Evolutionary conservation across 2,797 vertebrate genomes (phyloP), one percentile per base, ranked within the genome.

Genomic region (Centropyge bicolor): DNA sequence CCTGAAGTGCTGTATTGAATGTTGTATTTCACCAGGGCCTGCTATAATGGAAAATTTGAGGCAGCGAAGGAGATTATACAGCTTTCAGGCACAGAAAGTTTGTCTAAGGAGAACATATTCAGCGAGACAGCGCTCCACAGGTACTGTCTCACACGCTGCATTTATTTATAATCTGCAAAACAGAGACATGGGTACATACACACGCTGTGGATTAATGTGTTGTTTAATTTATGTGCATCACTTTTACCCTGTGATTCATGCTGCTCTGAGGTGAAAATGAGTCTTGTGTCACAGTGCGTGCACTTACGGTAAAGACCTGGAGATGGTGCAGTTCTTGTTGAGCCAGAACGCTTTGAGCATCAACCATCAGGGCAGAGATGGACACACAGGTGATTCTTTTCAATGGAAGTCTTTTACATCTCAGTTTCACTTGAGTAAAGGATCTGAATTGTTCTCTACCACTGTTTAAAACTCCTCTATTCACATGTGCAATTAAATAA

Each of bases 31-130:
- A 35, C 19, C 88, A 99, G 98, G 24, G 97, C 97, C 5, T 98
- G 97, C 63, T 99, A 99, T 88, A 98, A 95, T 4, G 98, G 97
- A 0, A 98, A 97, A 87, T 95, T 95, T 78, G 96, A 97, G 51
- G 95, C 95, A 0, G 96, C 94, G 68, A 98, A 97, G 87, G 97
- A 97, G 91, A 93, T 99, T 0, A 89, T 99, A 46, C 96, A 97
- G 84, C 88, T 96, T 49, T 96, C 97, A 0, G 97, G 98, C 71
- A 94, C 95, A 41, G 98, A 99, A 74, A 99, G 98, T 63, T 93
- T 99, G 82, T 91, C 95, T n/a, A 99, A 99, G 78, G 98, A 99
- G 89, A 99, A 99, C 48, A 99, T 99, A 83, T 99, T 99, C 94
- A 99, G 98, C 43, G 98, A 99, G 93, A 98, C 97, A 0, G 96